phyloP scores from a whole-genome alignment of 2,797 vertebrate species.

The Tachyglossus aculeatus region DNA sequence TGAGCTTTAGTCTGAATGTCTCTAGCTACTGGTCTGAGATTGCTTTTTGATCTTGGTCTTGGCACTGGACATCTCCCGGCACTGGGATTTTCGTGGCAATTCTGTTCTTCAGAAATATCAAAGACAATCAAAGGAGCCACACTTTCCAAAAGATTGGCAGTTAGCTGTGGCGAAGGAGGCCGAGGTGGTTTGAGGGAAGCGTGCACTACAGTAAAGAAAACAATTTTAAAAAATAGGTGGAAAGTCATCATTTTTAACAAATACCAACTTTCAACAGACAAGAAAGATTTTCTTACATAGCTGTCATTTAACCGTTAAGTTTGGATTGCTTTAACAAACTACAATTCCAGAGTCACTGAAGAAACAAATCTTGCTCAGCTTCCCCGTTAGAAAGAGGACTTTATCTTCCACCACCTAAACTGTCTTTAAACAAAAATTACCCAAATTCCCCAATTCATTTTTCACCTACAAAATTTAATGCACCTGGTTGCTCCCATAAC shows the following conservation, averaged over 20 bases:
- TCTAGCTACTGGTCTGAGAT: slow-evolving; percentile 74
- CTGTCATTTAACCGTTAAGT: not conserved
- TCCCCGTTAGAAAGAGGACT: not conserved
- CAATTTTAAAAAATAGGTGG: not conserved
- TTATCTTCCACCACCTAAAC: not conserved
- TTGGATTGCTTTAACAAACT: slow-evolving; percentile 20
- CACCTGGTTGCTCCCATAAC: too few species aligned
- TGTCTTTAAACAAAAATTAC: slow-evolving; percentile 12
- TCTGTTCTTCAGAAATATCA: slow-evolving; percentile 65
- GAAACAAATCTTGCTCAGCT: not conserved
- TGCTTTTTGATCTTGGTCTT: slow-evolving; percentile 85
- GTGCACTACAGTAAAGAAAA: slow-evolving; percentile 71
- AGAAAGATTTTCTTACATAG: not conserved
- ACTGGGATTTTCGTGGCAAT: slow-evolving; percentile 61
- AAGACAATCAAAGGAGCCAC: slow-evolving; percentile 69
- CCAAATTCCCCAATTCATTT: slow-evolving; percentile 11
- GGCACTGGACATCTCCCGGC: slow-evolving; percentile 81
- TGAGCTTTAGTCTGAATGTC: slow-evolving; percentile 62
- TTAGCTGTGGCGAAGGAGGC: slow-evolving; percentile 62
- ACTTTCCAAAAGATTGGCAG: slow-evolving; percentile 51
- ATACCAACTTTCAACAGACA: not conserved
- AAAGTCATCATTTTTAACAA: not conserved
- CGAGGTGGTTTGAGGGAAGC: slow-evolving; percentile 84
- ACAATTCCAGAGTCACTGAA: not conserved
- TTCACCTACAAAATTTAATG: too few species aligned